Evolutionary conservation across 2,888 invertebrate genomes (phyloP), one percentile per base, ranked within the genome.

Genomic region (Chrysotoxum bicinctum): DNA sequence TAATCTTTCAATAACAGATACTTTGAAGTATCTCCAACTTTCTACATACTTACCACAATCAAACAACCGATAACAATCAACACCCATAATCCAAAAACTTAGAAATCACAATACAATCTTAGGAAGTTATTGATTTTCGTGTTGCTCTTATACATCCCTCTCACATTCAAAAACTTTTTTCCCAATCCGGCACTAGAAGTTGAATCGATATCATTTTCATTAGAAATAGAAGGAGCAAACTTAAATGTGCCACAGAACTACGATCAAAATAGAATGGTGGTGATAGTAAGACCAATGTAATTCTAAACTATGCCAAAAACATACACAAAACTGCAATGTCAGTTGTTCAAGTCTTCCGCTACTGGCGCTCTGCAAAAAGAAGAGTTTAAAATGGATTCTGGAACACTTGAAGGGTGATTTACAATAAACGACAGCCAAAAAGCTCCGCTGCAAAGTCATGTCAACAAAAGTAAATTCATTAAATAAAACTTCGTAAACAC

Each of bases 381-480:
- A 35, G 21, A 66, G 4, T 32, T 66, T 66, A 14, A 66, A 66
- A 66, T 50, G 66, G 50, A 35, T 66, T 66, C 6, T 8, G 35
- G 50, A 50, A 10, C 21, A 66, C 66, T 66, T 66, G 66, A 66
- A 66, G 66, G 48, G 32, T 66, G 66, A 66, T 66, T 50, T 50
- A 66, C 48, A 66, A 50, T 66, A 50, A 66, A 66, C 66, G 66
- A 66, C 66, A 66, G 66, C 66, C 32, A 48, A 66, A 48, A 66
- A 66, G 66, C 66, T 66, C 50, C 48, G 45, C 23, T 14, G 23
- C 32, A 3, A 50, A 50, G 66, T 50, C 66, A 50, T 66, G 48
- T 66, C 66, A 66, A 50, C 66, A 50, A 66, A 66, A 66, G 66
- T 66, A 66, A 66, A 66, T 66, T 66, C 66, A 66, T 66, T 66